A percentile compares a stretch with the other conserved stretches of the same genome.
phyloP scores from a whole-genome alignment of 2,797 vertebrate genomes.

The Phylloscopus collybita region DNA sequence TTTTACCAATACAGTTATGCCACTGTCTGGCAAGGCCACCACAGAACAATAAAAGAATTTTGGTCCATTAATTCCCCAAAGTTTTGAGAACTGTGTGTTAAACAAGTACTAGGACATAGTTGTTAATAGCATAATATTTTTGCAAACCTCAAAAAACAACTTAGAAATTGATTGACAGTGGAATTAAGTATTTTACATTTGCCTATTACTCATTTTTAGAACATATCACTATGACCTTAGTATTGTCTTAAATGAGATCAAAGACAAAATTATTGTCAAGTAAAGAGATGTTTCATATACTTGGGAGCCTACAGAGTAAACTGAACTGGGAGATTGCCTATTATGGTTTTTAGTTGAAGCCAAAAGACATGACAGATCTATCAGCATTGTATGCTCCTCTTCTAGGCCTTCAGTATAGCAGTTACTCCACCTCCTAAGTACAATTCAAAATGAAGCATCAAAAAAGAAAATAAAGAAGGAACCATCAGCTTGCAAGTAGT shows the following conservation, averaged over 20 bases:
- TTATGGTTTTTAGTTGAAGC: neutral
- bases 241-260: neutral
- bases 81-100: neutral
- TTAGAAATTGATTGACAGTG: neutral
- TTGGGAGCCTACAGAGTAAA: neutral
- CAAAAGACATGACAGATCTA: neutral
- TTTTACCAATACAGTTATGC: neutral
- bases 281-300: neutral
- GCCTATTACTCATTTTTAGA: neutral
- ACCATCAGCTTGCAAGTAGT: neutral
- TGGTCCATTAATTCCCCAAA: neutral
- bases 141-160: neutral
- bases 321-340: neutral
- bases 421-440: neutral
- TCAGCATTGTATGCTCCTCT: neutral
- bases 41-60: neutral
- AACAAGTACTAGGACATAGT: neutral
- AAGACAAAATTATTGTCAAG: neutral
- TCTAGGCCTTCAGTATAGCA: neutral
- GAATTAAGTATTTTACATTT: neutral
- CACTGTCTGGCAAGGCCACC: neutral
- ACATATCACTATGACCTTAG: neutral
- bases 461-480: neutral
- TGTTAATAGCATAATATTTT: neutral
- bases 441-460: neutral